These are phyloP conservation scores for Psittacara wagleri DNA, from an alignment of 2,113 vertebrate genomes.

Conservation along the genomic window DNA sequence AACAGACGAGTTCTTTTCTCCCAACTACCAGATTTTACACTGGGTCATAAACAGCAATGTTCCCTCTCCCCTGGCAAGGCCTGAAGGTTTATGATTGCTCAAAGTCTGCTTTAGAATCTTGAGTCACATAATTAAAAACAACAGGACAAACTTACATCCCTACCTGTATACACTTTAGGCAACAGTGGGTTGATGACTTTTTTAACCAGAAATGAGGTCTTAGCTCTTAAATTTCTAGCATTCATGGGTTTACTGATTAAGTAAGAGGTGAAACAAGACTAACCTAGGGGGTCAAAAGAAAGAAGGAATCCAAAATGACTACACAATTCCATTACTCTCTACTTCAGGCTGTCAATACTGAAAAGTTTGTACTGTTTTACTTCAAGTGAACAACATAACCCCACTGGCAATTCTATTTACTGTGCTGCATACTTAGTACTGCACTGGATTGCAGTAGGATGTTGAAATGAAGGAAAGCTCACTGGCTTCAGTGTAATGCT, in stretches of 20 bases:
- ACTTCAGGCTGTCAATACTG: neutral
- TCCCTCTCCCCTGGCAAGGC: neutral
- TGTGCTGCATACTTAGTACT: neutral
- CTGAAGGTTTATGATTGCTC: neutral
- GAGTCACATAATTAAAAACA: neutral
- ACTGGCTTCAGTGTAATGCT: neutral
- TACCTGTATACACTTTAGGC: neutral
- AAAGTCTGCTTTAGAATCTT: neutral
- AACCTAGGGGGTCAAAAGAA: neutral
- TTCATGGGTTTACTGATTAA: neutral
- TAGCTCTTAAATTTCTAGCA: neutral
- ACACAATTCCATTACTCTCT: neutral
- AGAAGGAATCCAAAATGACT: neutral
- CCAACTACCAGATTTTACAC: neutral
- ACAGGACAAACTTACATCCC: neutral
- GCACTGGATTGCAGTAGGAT: neutral
- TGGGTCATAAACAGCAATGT: neutral
- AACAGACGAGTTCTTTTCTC: accelerated
- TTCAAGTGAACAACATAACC: neutral
- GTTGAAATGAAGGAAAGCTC: neutral
- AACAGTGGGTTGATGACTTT: neutral
- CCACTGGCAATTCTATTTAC: neutral
- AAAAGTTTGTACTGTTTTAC: neutral
- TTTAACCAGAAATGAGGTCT: neutral
- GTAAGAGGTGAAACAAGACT: neutral